A percentile compares a stretch with the other conserved stretches of the same genome.
Conservation (phyloP, 2,888 invertebrate genomes). For the Xanthostigma xanthostigma region DNA sequence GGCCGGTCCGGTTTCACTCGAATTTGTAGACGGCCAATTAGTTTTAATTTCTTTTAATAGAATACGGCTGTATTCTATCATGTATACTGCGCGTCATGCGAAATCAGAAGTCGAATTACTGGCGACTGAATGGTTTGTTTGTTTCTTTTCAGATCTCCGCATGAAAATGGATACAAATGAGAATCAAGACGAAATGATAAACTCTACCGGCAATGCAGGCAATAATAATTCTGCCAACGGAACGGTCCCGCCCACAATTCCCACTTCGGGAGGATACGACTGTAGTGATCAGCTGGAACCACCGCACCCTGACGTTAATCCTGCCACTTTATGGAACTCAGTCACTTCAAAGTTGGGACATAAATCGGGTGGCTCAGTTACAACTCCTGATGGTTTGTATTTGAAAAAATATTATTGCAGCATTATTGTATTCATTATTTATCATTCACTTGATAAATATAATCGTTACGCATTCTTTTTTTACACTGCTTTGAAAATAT, state of each 20-base stretch:
- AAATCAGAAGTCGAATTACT: neutral
- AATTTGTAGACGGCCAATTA: too few relatives aligned
- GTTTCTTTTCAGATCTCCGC: constrained; percentile 48
- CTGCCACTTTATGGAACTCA: constrained; percentile 38
- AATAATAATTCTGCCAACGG: constrained; percentile 26
- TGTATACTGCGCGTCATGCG: neutral
- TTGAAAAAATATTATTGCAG: neutral
- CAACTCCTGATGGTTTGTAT: constrained; percentile 66
- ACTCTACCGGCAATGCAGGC: constrained; percentile 26
- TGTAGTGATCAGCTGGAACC: constrained; percentile 45
- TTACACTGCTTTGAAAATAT: too few relatives aligned
- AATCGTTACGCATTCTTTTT: too few relatives aligned
- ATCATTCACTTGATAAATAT: too few relatives aligned
- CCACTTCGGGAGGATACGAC: constrained; percentile 30
- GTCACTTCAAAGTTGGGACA: constrained; percentile 32
- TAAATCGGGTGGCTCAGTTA: constrained; percentile 66
- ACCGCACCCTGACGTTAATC: constrained; percentile 32
- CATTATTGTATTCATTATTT: neutral
- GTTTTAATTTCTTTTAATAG: too few relatives aligned
- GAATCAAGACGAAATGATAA: constrained; percentile 24
- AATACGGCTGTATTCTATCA: too few relatives aligned
- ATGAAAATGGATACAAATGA: constrained; percentile 48
- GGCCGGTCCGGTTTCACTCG: too few relatives aligned
- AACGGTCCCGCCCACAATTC: constrained; percentile 25
- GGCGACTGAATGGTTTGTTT: constrained; percentile 8